Base-by-base conservation (phyloP, 1,140 invertebrate genomes). In the Araneus ventricosus region DNA sequence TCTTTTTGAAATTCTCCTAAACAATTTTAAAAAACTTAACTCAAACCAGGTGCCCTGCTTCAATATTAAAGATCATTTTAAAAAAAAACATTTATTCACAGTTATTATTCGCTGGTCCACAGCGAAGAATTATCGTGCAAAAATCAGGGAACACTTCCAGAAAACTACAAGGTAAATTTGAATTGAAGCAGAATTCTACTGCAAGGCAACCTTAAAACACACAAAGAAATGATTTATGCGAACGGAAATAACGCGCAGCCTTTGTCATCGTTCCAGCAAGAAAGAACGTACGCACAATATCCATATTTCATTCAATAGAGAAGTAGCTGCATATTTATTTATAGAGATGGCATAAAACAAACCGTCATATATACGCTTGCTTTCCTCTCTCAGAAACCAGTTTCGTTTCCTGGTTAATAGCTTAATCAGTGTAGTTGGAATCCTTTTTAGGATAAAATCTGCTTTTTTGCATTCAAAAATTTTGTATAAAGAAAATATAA, bases 181-280 rank as follows among this genome's bases (percentile, higher is more conserved):
- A 34, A 61, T 52, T 20, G 27, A 52, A 57, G 30, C 52, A 34
- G 7, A 61, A 39, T 61, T 86, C 41, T 59, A 20, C 84, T 37
- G 27, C 30, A 61, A 57, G 30, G 30, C 20, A 52, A 34, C 41
- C 63, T 34, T 52, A 34, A 86, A 24, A 30, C 45, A 17, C 27
- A 86, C 52, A 86, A 86, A 57, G 45, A 86, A 30, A 57, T 86
- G 45, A 86, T 86, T 86, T 86, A 86, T 86, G 84, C 45, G 52
- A 86, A 61, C 52, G 41, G 84, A 86, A 86, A 86, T 86, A 84
- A 84, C 84, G 30, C 52, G 27, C 27, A 22, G 52, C 6, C 84
- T 86, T 86, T 86, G 41, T 86, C 52, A 57, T 86, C 41, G 80
- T 84, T 84, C 80, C 80, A 84, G 27, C 80, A 52, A 52, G 41